phyloP scores from a whole-genome alignment of 2,888 invertebrate species.

The Nowickia ferox region DNA sequence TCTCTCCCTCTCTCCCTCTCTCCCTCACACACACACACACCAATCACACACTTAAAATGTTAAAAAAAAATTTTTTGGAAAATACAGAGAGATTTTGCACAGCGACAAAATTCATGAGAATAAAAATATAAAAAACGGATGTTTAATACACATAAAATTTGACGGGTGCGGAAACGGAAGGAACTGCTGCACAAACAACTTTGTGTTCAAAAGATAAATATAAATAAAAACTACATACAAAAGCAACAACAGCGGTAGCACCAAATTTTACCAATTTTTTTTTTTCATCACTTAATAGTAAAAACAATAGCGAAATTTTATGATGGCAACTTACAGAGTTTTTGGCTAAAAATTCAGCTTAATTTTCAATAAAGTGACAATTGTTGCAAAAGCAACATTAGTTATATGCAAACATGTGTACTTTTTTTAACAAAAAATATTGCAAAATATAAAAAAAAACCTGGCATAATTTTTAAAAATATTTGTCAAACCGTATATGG shows the following conservation, averaged over 20 bases:
- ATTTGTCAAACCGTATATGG: too few species aligned
- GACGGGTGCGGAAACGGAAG: conserved; percentile 66
- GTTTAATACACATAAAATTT: conserved; percentile 67
- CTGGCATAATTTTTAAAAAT: too few species aligned
- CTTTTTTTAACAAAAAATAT: too few species aligned
- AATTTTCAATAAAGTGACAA: conserved; percentile 32
- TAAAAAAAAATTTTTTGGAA: neutral
- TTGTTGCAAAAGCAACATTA: neutral
- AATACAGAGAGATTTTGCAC: conserved; percentile 36
- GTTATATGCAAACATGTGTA: neutral
- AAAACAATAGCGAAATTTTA: conserved; percentile 26
- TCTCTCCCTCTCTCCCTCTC: neutral
- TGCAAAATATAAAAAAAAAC: too few species aligned
- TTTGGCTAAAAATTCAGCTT: conserved; percentile 3
- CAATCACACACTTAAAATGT: neutral
- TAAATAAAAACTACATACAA: conserved; percentile 37
- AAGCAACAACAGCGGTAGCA: conserved; percentile 16
- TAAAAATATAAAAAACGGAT: conserved; percentile 58
- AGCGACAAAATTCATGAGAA: conserved; percentile 50
- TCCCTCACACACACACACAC: too few species aligned
- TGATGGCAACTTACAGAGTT: conserved; percentile 46
- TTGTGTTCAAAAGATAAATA: conserved; percentile 66
- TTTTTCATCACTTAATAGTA: conserved; percentile 40
- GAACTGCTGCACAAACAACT: conserved; percentile 70
- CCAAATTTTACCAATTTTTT: conserved; percentile 22